A percentile compares a stretch with the other conserved stretches of the same genome.
phyloP scores from a whole-genome alignment of 2,888 invertebrate genomes.

The Abrostola tripartita region DNA sequence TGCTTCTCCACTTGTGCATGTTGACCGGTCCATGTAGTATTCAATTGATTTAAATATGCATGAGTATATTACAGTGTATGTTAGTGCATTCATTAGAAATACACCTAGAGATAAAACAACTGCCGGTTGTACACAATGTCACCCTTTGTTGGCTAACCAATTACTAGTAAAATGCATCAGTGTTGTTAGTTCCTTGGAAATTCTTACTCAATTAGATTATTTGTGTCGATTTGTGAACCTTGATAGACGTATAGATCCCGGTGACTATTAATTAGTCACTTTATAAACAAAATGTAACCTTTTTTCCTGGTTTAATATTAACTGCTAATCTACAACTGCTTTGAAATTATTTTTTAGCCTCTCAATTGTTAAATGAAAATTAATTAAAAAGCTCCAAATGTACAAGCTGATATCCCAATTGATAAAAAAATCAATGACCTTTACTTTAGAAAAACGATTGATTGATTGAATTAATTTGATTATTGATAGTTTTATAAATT shows the following conservation, averaged over 20 bases:
- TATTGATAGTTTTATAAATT: background rate
- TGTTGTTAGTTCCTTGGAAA: constrained; percentile 59
- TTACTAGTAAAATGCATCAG: constrained; percentile 59
- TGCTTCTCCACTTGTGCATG: constrained; percentile 31
- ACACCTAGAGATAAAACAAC: constrained; percentile 76
- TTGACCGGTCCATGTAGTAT: constrained; percentile 44
- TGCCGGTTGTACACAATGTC: constrained; percentile 77
- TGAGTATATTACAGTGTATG: constrained; percentile 68
- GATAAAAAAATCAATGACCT: too few species aligned
- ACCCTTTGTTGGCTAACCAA: constrained; percentile 72
- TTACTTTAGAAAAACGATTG: too few species aligned
- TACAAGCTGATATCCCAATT: too few species aligned
- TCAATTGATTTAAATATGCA: constrained; percentile 60
- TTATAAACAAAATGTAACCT: background rate
- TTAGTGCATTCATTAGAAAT: constrained; percentile 78
- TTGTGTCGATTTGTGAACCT: constrained; percentile 24
- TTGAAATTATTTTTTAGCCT: too few species aligned
- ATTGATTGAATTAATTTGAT: background rate
- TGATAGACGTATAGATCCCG: constrained; percentile 6
- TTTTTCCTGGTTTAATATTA: background rate
- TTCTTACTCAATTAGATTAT: constrained; percentile 46
- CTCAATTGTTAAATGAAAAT: too few species aligned
- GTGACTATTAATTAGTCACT: background rate
- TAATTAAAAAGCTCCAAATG: too few species aligned
- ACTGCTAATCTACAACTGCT: too few species aligned